phyloP scores from a whole-genome alignment of 2,797 vertebrate genomes.

The Discoglossus pictus region DNA sequence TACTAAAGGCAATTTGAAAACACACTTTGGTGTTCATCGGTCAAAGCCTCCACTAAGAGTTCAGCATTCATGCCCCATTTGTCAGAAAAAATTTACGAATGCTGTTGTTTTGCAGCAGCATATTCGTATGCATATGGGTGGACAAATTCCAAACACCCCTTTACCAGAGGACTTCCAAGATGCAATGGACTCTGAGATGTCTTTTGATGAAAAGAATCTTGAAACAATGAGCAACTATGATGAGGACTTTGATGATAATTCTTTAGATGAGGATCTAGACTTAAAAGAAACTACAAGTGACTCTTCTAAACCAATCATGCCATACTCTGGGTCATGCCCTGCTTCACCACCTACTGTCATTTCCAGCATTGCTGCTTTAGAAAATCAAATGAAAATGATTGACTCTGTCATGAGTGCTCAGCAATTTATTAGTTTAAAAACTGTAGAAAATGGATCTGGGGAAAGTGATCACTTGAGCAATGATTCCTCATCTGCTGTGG shows the following conservation, averaged over 20 bases:
- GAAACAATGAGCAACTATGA: constrained; percentile 91
- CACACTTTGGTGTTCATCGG: constrained; percentile 97
- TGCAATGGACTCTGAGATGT: constrained; percentile 86
- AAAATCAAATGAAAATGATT: constrained; percentile 99
- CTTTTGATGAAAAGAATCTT: constrained; percentile 87
- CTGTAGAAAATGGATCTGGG: constrained; percentile 80
- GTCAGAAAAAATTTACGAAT: constrained; percentile 99
- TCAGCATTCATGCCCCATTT: constrained; percentile 98
- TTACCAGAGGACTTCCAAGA: constrained; percentile 91
- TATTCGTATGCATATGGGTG: constrained; percentile 99
- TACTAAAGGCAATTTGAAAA: constrained; percentile 99
- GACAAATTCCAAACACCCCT: constrained; percentile 95
- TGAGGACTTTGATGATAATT: constrained; percentile 91
- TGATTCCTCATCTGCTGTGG: constrained; percentile 83
- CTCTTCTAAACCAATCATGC: constrained; percentile 74
- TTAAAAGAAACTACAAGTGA: constrained; percentile 80
- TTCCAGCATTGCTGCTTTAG: constrained; percentile 94
- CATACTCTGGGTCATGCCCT: constrained; percentile 80
- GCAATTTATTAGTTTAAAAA: constrained; percentile 79
- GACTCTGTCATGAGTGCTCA: constrained; percentile 88
- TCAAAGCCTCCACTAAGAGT: constrained; percentile 96
- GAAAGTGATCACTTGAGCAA: constrained; percentile 89
- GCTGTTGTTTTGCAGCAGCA: constrained; percentile 97
- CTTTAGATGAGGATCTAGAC: constrained; percentile 89
- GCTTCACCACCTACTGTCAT: constrained; percentile 90